phyloP scores from a whole-genome alignment of 2,113 vertebrate species.

The Chamaetylas fuelleborni region DNA sequence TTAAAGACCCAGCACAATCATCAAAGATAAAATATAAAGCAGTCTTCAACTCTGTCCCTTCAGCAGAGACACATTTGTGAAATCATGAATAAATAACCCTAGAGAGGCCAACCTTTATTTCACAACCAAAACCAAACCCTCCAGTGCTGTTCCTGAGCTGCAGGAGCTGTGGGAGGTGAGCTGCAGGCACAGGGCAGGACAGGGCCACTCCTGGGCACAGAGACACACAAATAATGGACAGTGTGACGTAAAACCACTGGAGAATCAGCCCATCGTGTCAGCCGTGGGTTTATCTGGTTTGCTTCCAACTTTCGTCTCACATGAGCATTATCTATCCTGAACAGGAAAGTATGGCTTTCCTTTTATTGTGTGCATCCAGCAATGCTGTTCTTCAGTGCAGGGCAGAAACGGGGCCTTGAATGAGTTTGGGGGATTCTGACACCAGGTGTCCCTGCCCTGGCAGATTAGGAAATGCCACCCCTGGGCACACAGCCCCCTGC shows the following conservation, averaged over 20 bases:
- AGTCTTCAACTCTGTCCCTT: conserved; percentile 6
- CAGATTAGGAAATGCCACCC: background rate
- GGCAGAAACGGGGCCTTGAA: background rate
- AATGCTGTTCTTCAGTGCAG: background rate
- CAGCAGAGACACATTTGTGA: background rate
- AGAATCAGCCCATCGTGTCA: background rate
- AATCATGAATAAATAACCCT: background rate
- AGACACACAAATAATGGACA: background rate
- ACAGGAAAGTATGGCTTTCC: conserved; percentile 42
- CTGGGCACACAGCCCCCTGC: background rate
- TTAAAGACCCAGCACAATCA: conserved; percentile 17
- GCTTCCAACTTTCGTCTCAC: conserved; percentile 31
- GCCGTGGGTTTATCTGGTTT: conserved; percentile 5
- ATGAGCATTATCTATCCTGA: background rate
- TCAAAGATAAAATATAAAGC: conserved; percentile 8
- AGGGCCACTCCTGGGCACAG: background rate
- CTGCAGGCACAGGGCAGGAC: fast-evolving
- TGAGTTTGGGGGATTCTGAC: fast-evolving
- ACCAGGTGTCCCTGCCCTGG: background rate
- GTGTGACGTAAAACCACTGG: background rate
- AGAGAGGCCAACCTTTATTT: conserved; percentile 29
- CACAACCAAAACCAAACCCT: background rate
- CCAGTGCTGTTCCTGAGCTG: background rate
- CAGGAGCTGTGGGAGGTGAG: background rate
- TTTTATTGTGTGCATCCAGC: conserved; percentile 40